A percentile compares a stretch with the other conserved stretches of the same genome.
Conservation (phyloP, 2,888 invertebrate genomes). For the Philonicus albiceps region DNA sequence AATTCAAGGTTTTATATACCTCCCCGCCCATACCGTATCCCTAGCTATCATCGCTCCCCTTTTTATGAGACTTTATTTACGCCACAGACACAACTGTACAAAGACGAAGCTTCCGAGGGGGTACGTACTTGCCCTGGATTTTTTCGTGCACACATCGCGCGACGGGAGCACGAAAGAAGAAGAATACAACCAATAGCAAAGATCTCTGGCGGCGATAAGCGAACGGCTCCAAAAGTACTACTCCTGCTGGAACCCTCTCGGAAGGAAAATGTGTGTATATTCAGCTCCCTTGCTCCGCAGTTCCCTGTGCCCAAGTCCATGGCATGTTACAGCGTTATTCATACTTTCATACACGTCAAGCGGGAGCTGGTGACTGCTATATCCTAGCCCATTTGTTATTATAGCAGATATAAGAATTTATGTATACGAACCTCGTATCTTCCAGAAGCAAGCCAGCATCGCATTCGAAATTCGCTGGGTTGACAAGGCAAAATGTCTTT, state of each 20-base stretch:
- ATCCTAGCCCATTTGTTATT: slow-evolving; percentile 21
- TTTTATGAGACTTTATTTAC: slow-evolving; percentile 33
- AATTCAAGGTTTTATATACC: slow-evolving; percentile 39
- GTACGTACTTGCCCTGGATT: slow-evolving; percentile 10
- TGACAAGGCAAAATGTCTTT: slow-evolving; percentile 44
- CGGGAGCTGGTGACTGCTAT: background rate
- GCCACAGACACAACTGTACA: slow-evolving; percentile 20
- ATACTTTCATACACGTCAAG: background rate
- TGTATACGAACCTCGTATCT: background rate
- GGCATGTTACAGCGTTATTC: background rate
- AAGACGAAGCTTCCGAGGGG: background rate
- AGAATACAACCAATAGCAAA: slow-evolving; percentile 51
- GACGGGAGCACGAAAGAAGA: slow-evolving; percentile 36
- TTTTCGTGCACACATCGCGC: slow-evolving; percentile 1
- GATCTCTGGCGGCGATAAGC: slow-evolving; percentile 51
- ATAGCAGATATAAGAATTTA: slow-evolving; percentile 23
- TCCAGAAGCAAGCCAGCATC: slow-evolving; percentile 16
- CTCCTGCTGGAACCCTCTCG: slow-evolving; percentile 21
- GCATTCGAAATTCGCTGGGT: slow-evolving; percentile 37
- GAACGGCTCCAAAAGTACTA: slow-evolving; percentile 47
- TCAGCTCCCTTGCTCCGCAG: background rate
- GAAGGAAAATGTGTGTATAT: slow-evolving; percentile 14
- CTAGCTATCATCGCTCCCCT: slow-evolving; percentile 40
- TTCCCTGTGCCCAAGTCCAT: background rate
- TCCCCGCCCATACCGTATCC: background rate